Percentiles rank a stretch among this genome's conserved stretches.
These are phyloP conservation scores for Tauraco hartlaubi DNA, from an alignment of 2,797 vertebrate species.

Conservation along the genomic window DNA sequence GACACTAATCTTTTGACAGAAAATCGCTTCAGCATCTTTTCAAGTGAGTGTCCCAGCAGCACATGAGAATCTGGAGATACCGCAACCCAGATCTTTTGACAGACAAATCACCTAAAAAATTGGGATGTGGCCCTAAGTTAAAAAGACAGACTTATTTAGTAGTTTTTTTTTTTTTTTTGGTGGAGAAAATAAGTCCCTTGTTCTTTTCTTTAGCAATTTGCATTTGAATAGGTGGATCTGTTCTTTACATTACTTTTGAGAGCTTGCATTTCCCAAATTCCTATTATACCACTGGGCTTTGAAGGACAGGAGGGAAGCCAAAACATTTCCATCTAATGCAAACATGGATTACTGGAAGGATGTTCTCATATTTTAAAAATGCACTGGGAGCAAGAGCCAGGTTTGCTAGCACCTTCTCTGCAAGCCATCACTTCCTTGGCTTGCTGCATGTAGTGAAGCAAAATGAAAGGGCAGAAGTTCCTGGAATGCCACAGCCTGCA, in stretches of 20 bases:
- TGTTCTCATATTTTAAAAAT: conserved; percentile 73
- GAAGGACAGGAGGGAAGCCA: conserved; percentile 64
- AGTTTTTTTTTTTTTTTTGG: not conserved
- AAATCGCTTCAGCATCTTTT: not conserved
- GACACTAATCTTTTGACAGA: not conserved
- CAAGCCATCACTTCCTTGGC: not conserved
- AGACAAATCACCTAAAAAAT: not conserved
- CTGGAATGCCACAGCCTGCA: not conserved
- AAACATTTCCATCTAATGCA: conserved; percentile 64
- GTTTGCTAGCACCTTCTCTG: conserved; percentile 54
- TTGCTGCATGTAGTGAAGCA: not conserved
- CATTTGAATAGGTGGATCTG: conserved; percentile 59
- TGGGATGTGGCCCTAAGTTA: not conserved
- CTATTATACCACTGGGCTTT: conserved; percentile 64
- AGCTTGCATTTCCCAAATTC: conserved; percentile 69
- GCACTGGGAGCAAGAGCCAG: conserved; percentile 42
- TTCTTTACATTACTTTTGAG: conserved; percentile 67
- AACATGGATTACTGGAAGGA: conserved; percentile 69
- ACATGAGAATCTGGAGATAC: not conserved
- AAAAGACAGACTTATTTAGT: not conserved
- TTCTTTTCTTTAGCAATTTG: conserved; percentile 42
- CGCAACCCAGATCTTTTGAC: not conserved
- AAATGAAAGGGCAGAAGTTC: conserved; percentile 31
- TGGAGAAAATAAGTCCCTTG: conserved; percentile 11
- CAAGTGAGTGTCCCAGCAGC: not conserved